Conservation (phyloP, 2,797 vertebrate genomes). For the Heterohyrax brucei region DNA sequence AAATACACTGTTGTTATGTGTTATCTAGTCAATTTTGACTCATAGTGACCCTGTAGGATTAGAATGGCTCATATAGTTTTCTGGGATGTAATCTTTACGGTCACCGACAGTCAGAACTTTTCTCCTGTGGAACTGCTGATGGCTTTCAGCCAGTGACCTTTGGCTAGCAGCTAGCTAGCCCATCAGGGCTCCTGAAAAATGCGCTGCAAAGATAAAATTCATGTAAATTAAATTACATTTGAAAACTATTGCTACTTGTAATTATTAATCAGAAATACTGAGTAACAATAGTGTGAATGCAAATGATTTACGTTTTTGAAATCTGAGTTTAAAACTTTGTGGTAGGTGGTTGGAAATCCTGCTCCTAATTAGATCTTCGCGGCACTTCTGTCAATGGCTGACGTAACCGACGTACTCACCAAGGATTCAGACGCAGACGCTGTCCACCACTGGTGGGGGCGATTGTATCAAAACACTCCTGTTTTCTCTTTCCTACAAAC, state of each 20-base stretch:
- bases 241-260: background rate
- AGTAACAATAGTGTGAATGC: background rate
- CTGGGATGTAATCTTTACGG: no score
- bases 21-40: no score
- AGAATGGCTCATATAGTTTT: no score
- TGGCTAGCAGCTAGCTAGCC: no score
- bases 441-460: background rate
- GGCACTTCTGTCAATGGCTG: background rate
- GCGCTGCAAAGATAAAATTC: background rate
- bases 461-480: background rate
- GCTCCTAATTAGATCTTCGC: background rate
- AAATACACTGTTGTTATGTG: no score
- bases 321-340: conserved; percentile 16
- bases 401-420: background rate
- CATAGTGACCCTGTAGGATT: no score
- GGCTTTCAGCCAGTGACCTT: no score
- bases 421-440: background rate
- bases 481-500: conserved; percentile 4
- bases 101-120: no score
- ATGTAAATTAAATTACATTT: background rate
- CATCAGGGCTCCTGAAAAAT: background rate
- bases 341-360: background rate
- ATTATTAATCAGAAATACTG: conserved; percentile 4
- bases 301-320: conserved; percentile 26
- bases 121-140: no score